Base-by-base conservation (phyloP, 2,888 invertebrate genomes). In the Lottia scabra region DNA sequence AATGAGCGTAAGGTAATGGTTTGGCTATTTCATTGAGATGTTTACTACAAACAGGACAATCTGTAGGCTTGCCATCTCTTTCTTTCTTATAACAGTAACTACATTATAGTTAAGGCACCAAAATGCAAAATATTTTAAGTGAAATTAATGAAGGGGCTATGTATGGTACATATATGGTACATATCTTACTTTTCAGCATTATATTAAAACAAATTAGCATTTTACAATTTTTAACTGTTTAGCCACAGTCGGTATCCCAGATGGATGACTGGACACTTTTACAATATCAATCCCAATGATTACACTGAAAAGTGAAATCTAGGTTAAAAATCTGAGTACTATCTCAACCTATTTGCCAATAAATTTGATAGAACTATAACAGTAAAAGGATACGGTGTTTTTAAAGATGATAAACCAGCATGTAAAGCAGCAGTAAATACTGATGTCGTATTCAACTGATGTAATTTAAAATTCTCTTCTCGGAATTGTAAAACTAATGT, bases 31-130 rank as follows among this genome's bases (percentile, higher is more conserved):
- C 92, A 90, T 95, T 95, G 73, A 99, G 93, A 84, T 95, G 94
- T 82, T 94, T 93, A 87, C 95, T 93, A 90, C 98, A 98, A 69
- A 98, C 96, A 0, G 98, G 98, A 89, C 98, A 98, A 82, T 95
- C 94, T 0, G 95, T 92, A 90, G 95, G 96, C 63, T 87, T 83
- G 15, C 78, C 76, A n/a, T 72, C 75, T 6, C 75, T 71, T 43
- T 85, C 84, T 23, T 81, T 80, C 74, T 88, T 87, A 75, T 90
- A 90, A 75, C 89, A 90, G 65, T 89, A 88, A 64, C 88, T 88
- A 73, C 1, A 27, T 16, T 2, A 46, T 56, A 12, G 67, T 75
- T 74, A 75, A 79, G 79, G 78, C 74, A 67, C 27, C 23, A 38
- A 16, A 19, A n/a, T 26, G 23, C 6, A 30, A 38, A 38, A 38